Base-by-base conservation (phyloP, 1,140 invertebrate genomes). In the Papilio machaon region DNA sequence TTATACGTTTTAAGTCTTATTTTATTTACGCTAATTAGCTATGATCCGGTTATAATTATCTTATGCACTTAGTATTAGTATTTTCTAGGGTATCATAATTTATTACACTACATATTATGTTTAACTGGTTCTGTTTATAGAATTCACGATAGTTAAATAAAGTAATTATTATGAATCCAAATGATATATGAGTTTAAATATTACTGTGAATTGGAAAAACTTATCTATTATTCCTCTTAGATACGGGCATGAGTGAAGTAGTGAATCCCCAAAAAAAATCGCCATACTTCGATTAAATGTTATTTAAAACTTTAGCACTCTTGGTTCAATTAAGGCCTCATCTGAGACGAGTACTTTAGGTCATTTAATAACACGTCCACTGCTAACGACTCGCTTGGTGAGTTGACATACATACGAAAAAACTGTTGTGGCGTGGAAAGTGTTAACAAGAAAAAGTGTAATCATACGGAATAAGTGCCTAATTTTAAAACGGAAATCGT, bases 51-150 rank as follows among this genome's bases (percentile, higher is more conserved):
- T 67, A 38, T 6, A 35, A 7, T 67, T 67, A 67, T 67, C 60
- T 64, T 35, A 35, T 64, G 11, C 13, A 67, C 23, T 15, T 38
- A 13, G 64, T 58, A 58, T 58, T 35, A 35, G 64, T 67, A 67
- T 67, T 67, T 67, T 67, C 64, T 67, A 67, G 64, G 64, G 64
- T 67, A 67, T 67, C 64, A 67, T 30, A 30, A 67, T 67, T 67
- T 67, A 67, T 67, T 67, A 6, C 30, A 67, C 30, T 64, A 2
- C 30, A 7, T 0, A 67, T 2, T 35, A 35, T 67, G 64, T 67
- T 67, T 35, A 67, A 67, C 52, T 7, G 30, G 64, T 67, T 67
- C 64, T 67, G 30, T 67, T 67, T 23, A 30, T 64, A 64, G 23
- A 67, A 13, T 67, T 35, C 11, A 67, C 23, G 64, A 67, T 67